Evolutionary conservation across 2,797 vertebrate genomes (phyloP).

Genomic region (Triplophysa bombifrons): DNA sequence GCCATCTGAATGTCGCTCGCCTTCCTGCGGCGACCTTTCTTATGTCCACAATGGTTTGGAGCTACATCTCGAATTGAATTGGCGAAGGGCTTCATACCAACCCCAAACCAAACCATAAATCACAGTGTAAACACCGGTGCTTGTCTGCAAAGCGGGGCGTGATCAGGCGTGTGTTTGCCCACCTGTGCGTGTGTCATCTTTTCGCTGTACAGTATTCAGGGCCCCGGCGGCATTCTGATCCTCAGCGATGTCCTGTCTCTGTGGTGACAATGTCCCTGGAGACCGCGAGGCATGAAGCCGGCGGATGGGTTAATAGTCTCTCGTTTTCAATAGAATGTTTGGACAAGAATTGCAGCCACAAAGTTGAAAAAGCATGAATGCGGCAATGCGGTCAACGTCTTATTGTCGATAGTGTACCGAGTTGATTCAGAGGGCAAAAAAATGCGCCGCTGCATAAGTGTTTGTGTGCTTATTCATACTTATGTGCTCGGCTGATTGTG

Average conservation of each 20-base stretch:
- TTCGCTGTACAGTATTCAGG: slow-evolving; percentile 57
- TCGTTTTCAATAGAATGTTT: slow-evolving; percentile 60
- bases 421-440: slow-evolving; percentile 28
- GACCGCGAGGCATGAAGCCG: slow-evolving; percentile 54
- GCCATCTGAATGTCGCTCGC: slow-evolving; percentile 7
- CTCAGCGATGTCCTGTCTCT: slow-evolving; percentile 54
- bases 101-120: slow-evolving; percentile 41
- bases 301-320: slow-evolving; percentile 69
- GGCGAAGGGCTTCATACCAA: slow-evolving; percentile 12
- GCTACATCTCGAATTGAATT: not conserved
- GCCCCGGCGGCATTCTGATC: slow-evolving; percentile 45
- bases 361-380: slow-evolving; percentile 34
- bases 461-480: slow-evolving; percentile 20
- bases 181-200: slow-evolving; percentile 61
- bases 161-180: slow-evolving; percentile 63
- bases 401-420: slow-evolving; percentile 7
- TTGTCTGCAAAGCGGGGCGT: slow-evolving; percentile 36
- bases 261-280: slow-evolving; percentile 60
- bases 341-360: slow-evolving; percentile 43
- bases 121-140: slow-evolving; percentile 36
- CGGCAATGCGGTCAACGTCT: not conserved
- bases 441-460: slow-evolving; percentile 1
- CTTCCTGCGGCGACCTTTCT: slow-evolving; percentile 10
- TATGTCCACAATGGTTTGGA: slow-evolving; percentile 8
- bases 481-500: slow-evolving; percentile 26